Evolutionary conservation across 2,888 invertebrate species (phyloP), one percentile per base, ranked within the genome.

Genomic region (Dynastes grantii): DNA sequence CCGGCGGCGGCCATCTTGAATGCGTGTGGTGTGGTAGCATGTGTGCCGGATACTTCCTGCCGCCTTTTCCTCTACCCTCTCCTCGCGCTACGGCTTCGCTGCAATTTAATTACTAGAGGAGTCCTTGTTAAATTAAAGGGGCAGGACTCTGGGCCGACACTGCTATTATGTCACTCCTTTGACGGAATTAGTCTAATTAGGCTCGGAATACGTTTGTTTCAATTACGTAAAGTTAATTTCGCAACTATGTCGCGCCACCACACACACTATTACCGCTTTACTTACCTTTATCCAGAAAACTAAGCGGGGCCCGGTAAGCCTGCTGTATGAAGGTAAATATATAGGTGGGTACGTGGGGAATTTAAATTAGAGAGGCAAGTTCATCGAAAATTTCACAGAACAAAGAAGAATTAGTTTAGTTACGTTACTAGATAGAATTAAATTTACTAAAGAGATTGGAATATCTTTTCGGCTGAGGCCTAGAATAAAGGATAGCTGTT

Each of bases 81-180:
- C 9, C 45, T 11, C 45, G 8, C 64, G 9, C 49, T 53, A 16
- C 70, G 11, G 27, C 58, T 5, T 58, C 73, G 86, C 87, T 87
- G 79, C 79, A 79, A 87, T 88, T 88, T 88, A 88, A 88, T 88
- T 88, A 88, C 87, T 73, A 73, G 67, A 67, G 58, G 85, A 86
- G 86, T 87, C 86, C 86, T 87, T 84, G 87, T 86, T 87, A 87
- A 87, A 88, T 88, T 88, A 88, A 86, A 85, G 86, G 86, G 87
- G 87, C 87, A 85, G 87, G 85, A 85, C 86, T 73, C 73, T 85
- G 87, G 87, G 87, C 83, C 84, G 86, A 85, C 55, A 58, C 85
- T 85, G 85, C 86, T 85, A 85, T 87, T 86, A 87, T 86, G 86
- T 86, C 85, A 85, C 85, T 84, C 85, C 86, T 85, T 84, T 84